Evolutionary conservation across 2,797 vertebrate species (phyloP).

Genomic region (Ceyx erithaca): DNA sequence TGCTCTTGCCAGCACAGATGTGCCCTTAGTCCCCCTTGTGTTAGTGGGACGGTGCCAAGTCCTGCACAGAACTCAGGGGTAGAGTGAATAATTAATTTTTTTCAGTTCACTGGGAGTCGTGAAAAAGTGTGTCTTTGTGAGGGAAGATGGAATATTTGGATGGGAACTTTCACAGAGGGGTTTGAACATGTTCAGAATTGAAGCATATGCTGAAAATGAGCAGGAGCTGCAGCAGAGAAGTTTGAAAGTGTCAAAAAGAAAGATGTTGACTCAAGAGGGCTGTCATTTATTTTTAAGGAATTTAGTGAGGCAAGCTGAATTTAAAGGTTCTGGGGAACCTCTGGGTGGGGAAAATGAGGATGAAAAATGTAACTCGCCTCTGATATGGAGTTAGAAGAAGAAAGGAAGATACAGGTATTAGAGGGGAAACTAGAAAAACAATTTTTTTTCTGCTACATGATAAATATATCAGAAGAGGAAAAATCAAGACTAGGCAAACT

Average conservation of each 20-base stretch:
- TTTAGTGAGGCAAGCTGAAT: neutral
- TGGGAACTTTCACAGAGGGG: neutral
- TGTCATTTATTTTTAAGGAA: neutral
- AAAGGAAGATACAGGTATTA: neutral
- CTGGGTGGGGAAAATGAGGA: neutral
- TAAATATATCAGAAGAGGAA: neutral
- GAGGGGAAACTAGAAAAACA: neutral
- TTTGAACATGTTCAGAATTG: neutral
- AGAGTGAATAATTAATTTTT: neutral
- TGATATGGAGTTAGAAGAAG: neutral
- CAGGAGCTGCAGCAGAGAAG: neutral
- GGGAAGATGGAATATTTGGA: neutral
- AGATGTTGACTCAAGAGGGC: neutral
- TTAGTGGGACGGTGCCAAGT: neutral
- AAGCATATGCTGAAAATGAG: neutral
- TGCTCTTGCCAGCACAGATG: fast-evolving
- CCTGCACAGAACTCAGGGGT: neutral
- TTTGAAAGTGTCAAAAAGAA: neutral
- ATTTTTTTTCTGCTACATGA: neutral
- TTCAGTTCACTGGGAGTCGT: neutral
- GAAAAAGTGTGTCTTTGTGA: neutral
- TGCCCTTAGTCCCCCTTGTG: neutral
- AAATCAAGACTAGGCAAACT: neutral
- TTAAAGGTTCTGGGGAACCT: neutral
- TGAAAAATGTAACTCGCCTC: neutral